Percentiles rank a stretch among this genome's conserved stretches.
phyloP scores from a whole-genome alignment of 2,888 invertebrate genomes.

The Corythucha ciliata region DNA sequence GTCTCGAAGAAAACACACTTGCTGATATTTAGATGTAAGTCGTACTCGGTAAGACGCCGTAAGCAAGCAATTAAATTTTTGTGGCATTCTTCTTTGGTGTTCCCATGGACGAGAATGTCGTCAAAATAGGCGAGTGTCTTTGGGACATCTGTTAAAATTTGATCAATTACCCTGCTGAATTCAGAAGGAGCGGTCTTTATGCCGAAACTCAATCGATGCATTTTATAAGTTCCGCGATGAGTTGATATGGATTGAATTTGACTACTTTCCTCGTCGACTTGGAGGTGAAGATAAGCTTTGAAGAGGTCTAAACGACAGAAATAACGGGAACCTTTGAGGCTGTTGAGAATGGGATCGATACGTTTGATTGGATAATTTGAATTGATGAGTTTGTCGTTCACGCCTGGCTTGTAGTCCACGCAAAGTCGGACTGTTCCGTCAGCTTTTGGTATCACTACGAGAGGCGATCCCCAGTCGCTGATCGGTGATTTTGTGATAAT shows the following conservation, averaged over 20 bases:
- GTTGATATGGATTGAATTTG: conserved; percentile 24
- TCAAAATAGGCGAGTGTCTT: conserved; percentile 5
- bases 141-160: not conserved
- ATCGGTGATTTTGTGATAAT: conserved; percentile 22
- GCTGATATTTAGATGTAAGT: conserved; percentile 16
- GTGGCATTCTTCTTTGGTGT: conserved; percentile 7
- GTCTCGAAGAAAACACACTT: conserved; percentile 16
- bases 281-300: conserved; percentile 31
- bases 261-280: conserved; percentile 26
- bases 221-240: conserved; percentile 22
- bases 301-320: conserved; percentile 30
- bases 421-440: conserved; percentile 22
- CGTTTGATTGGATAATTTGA: conserved; percentile 30
- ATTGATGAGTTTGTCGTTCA: conserved; percentile 32
- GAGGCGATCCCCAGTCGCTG: conserved; percentile 25
- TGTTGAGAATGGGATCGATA: conserved; percentile 27
- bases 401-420: conserved; percentile 33
- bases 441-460: conserved; percentile 16
- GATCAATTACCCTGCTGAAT: conserved; percentile 9
- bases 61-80: not conserved
- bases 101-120: conserved; percentile 16
- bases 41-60: not conserved
- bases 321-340: conserved; percentile 22
- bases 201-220: conserved; percentile 16
- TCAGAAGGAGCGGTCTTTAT: conserved; percentile 17